Percentiles rank a stretch among this genome's conserved stretches.
Conservation (phyloP, 2,888 invertebrate genomes). For the Phaedon cochleariae region DNA sequence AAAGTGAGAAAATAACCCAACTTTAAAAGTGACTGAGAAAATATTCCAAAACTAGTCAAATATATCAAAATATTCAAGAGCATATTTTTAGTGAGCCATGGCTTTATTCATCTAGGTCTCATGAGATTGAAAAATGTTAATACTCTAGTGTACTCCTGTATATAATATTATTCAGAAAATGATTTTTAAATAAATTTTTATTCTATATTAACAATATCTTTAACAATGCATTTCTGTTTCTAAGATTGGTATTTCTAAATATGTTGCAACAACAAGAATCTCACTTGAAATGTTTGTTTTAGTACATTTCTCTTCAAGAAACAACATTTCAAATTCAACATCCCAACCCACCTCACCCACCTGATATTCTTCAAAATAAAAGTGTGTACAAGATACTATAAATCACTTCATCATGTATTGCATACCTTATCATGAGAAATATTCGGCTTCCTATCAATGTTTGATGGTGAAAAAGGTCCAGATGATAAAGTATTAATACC, state of each 20-base stretch:
- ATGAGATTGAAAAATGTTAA: background rate
- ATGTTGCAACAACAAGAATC: no score
- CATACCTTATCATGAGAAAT: constrained; percentile 49
- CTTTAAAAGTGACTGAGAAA: constrained; percentile 22
- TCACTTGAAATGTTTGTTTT: no score
- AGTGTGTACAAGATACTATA: no score
- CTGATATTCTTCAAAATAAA: no score
- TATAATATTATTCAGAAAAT: background rate
- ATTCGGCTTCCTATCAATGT: constrained; percentile 51
- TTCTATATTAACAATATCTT: background rate
- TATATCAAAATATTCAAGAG: background rate
- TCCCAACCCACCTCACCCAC: no score
- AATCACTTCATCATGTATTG: background rate
- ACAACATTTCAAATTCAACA: no score
- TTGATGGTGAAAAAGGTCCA: constrained; percentile 67
- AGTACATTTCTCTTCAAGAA: no score
- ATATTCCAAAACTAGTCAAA: constrained; percentile 30
- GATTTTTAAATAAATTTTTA: constrained; percentile 22
- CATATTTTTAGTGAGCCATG: no score
- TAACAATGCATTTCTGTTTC: background rate
- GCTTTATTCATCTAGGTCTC: no score
- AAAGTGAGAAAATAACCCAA: background rate
- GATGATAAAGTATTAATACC: constrained; percentile 59
- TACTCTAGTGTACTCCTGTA: background rate
- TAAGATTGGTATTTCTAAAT: no score